Conservation (phyloP, 2,888 invertebrate genomes). For the Hyles lineata region DNA sequence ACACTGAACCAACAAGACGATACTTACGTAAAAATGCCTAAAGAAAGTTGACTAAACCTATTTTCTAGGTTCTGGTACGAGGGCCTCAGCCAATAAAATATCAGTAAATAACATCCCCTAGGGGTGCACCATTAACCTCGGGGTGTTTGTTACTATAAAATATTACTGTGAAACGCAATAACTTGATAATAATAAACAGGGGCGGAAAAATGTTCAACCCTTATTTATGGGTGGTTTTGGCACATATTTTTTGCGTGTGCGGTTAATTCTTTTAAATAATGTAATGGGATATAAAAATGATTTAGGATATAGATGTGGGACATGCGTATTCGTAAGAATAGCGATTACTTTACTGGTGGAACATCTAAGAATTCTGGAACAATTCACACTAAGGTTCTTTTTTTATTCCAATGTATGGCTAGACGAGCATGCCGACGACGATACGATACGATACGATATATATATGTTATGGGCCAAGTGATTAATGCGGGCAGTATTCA, state of each 20-base stretch:
- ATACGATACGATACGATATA: too few species aligned
- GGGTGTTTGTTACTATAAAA: slow-evolving; percentile 26
- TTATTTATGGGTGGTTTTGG: slow-evolving; percentile 15
- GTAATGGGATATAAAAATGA: neutral
- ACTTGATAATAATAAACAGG: slow-evolving; percentile 27
- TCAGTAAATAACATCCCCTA: slow-evolving; percentile 21
- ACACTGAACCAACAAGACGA: too few species aligned
- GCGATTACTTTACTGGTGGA: too few species aligned
- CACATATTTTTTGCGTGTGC: neutral
- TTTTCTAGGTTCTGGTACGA: neutral
- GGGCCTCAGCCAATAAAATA: slow-evolving; percentile 8
- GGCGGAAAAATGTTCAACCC: slow-evolving; percentile 14
- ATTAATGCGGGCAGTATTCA: too few species aligned
- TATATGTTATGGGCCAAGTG: too few species aligned
- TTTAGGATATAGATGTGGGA: too few species aligned
- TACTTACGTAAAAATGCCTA: too few species aligned
- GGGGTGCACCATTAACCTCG: slow-evolving; percentile 10
- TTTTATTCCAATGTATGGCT: too few species aligned
- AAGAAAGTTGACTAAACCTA: too few species aligned
- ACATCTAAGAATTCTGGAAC: too few species aligned
- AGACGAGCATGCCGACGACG: too few species aligned
- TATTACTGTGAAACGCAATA: slow-evolving; percentile 26
- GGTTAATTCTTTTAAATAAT: neutral
- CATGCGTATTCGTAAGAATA: neutral
- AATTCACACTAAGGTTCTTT: too few species aligned